Conservation (phyloP, 2,888 invertebrate species). For the Napeogenes inachia region DNA sequence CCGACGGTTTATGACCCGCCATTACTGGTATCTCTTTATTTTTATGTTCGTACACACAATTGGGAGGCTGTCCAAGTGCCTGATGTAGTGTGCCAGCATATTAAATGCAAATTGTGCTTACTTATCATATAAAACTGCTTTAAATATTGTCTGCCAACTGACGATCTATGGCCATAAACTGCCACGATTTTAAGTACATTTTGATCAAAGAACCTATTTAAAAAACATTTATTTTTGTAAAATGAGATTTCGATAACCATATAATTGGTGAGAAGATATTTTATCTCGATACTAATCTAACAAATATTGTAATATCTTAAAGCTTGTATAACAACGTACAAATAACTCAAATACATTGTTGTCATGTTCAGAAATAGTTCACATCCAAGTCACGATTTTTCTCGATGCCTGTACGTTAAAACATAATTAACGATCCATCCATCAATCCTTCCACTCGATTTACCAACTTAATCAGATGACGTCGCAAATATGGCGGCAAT, state of each 20-base stretch:
- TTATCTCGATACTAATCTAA: too few species aligned
- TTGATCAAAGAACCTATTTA: background rate
- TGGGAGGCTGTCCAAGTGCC: conserved; percentile 25
- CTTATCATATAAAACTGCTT: conserved; percentile 28
- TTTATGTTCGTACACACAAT: conserved; percentile 24
- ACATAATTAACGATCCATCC: conserved; percentile 53
- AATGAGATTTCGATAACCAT: too few species aligned
- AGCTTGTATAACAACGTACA: too few species aligned
- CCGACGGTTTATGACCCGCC: conserved; percentile 17
- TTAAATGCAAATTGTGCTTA: conserved; percentile 26
- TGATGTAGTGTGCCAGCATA: conserved; percentile 27
- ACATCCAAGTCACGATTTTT: conserved; percentile 27
- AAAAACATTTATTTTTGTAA: background rate
- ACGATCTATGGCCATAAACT: background rate
- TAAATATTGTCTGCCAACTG: conserved; percentile 17
- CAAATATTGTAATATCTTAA: too few species aligned
- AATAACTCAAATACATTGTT: too few species aligned
- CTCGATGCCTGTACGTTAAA: conserved; percentile 30
- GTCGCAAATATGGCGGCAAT: conserved; percentile 36
- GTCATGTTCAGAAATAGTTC: conserved; percentile 11
- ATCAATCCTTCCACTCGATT: conserved; percentile 59
- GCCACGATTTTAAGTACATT: background rate
- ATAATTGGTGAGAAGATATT: too few species aligned
- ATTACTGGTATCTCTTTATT: conserved; percentile 24
- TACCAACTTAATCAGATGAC: conserved; percentile 61